Base-by-base conservation (phyloP, 2,888 invertebrate genomes). In the Argyresthia albistria region DNA sequence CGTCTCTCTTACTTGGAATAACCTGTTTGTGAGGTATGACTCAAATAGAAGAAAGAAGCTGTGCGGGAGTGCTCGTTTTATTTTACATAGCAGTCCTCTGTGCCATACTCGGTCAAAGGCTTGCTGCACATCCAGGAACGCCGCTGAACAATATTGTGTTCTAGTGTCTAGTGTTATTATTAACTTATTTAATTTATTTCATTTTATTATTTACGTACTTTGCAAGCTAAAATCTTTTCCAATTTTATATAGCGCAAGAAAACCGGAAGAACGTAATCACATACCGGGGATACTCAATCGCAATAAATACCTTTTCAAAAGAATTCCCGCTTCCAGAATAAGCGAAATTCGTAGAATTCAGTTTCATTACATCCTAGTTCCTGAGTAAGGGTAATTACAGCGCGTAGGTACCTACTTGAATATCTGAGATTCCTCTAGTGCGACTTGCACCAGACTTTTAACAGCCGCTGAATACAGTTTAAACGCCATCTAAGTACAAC, bases 31-130 rank as follows among this genome's bases (percentile, higher is more conserved):
- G 0, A 55, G 43, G 25, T 55, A 56, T 12, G 51, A 52, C 35
- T 50, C 14, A 3, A 53, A n/a, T 10, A 53, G 4, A 8, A 0
- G 4, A 35, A 51, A 53, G 12, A 43, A 43, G 4, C 48, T 47
- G 35, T 54, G 48, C 11, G 50, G 57, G 16, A 56, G 46, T 8
- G 35, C 12, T 15, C 53, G 51, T 46, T 60, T 59, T 9, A 59
- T 51, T 53, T 60, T 60, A 36, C 50, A 55, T n/a, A 60, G 46
- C 9, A 59, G 54, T 10, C 60, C 60, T 36, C 53, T 50, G 43
- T 60, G 60, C 57, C 59, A 60, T 8, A 62, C 61, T 47, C 56
- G 58, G 47, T 63, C 61, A 51, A 62, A 63, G 14, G 60, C 60
- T 48, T 64, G 62, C 9, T 56, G 52, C 16, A 60, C 52, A 35